Evolutionary conservation across 2,797 vertebrate genomes (phyloP).

Genomic region (Squalus acanthias): DNA sequence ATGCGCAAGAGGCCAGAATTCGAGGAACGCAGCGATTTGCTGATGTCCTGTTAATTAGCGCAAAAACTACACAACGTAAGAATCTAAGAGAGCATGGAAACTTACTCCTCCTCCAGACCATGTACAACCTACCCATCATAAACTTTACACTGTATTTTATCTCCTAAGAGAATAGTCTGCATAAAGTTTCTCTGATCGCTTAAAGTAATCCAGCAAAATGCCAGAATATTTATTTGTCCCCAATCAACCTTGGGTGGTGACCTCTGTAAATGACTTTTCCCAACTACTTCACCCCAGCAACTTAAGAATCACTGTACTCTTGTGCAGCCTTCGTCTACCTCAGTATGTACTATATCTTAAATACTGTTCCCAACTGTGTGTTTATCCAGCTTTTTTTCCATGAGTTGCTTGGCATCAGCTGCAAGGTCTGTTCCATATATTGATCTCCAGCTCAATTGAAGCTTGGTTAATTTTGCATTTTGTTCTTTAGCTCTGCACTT

Average conservation of each 20-base stretch:
- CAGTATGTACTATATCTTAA: background rate
- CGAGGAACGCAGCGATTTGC: background rate
- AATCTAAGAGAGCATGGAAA: background rate
- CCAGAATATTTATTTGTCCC: background rate
- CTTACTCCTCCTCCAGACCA: background rate
- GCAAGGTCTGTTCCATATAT: background rate
- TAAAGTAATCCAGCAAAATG: too few relatives aligned
- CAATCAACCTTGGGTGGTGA: background rate
- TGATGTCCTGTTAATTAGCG: background rate
- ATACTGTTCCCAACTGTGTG: background rate
- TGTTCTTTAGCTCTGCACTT: background rate
- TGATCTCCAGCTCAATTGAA: background rate
- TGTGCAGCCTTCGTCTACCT: background rate
- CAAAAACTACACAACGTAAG: background rate
- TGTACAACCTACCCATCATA: background rate
- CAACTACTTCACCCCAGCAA: background rate
- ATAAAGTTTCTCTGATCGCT: too few relatives aligned
- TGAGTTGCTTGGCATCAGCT: background rate
- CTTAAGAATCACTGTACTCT: background rate
- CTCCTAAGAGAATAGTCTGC: too few relatives aligned
- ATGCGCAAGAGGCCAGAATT: background rate
- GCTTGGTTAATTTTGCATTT: background rate
- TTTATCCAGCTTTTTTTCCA: background rate
- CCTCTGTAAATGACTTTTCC: background rate
- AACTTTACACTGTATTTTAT: background rate